These are phyloP conservation scores for Lethrus apterus DNA, from an alignment of 1,140 invertebrate species.

Conservation along the genomic window DNA sequence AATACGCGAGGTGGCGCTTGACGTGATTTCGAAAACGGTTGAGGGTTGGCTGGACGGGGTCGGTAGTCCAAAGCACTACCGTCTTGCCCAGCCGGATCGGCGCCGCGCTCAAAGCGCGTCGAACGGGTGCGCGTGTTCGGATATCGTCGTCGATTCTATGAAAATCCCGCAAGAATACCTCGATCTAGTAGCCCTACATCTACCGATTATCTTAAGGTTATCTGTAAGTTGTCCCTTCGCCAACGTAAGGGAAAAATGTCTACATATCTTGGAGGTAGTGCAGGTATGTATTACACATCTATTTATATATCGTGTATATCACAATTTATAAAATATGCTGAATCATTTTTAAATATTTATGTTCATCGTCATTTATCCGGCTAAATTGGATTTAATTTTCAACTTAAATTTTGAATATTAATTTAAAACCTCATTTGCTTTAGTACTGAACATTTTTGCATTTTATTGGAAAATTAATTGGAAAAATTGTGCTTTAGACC, in stretches of 20 bases:
- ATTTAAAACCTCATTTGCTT: no score
- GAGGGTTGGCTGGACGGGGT: constrained; percentile 51
- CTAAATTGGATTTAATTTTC: no score
- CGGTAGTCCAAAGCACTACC: constrained; percentile 42
- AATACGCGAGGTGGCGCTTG: constrained; percentile 47
- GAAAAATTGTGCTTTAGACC: no score
- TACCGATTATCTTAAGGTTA: constrained; percentile 50
- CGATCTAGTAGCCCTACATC: constrained; percentile 48
- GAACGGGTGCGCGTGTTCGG: constrained; percentile 26
- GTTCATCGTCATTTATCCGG: no score
- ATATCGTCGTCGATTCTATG: constrained; percentile 39
- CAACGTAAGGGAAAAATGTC: constrained; percentile 50
- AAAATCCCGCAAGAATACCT: constrained; percentile 46
- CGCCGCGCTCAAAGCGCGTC: constrained; percentile 18
- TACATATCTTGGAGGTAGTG: constrained; percentile 49
- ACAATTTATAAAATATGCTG: no score
- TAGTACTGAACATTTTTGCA: no score
- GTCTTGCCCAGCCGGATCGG: constrained; percentile 15
- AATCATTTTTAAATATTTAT: no score
- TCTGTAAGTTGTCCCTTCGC: constrained; percentile 52
- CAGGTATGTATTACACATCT: constrained; percentile 45
- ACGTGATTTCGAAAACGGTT: constrained; percentile 47
- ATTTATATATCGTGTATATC: no score
- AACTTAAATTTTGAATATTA: no score
- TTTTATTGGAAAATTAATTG: no score